phyloP scores from a whole-genome alignment of 2,888 invertebrate species.

The Lasioglossum leucozonium region DNA sequence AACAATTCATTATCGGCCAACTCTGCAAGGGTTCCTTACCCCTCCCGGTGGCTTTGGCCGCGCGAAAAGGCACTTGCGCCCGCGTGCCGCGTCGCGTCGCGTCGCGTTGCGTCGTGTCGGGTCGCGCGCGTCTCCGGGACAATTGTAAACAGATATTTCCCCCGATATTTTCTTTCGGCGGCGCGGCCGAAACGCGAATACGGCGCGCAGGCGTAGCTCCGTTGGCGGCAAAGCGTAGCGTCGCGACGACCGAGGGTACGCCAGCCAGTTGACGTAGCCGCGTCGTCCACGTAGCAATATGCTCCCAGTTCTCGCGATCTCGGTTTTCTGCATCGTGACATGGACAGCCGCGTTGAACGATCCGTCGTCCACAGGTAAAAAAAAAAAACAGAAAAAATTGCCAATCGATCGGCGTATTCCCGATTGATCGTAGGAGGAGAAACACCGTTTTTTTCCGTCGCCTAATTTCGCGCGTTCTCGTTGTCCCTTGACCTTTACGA shows the following conservation, averaged over 20 bases:
- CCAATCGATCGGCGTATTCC: too few species aligned
- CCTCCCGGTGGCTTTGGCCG: background rate
- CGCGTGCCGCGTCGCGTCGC: slow-evolving; percentile 12
- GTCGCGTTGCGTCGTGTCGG: too few species aligned
- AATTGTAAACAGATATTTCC: slow-evolving; percentile 64
- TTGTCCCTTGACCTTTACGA: background rate
- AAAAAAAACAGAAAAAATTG: too few species aligned
- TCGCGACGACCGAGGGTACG: slow-evolving; percentile 61
- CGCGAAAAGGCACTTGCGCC: slow-evolving; percentile 35
- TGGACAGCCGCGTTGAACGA: slow-evolving; percentile 81
- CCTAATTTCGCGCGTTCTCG: too few species aligned
- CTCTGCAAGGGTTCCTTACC: too few species aligned
- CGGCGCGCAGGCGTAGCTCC: slow-evolving; percentile 59
- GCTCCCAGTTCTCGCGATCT: slow-evolving; percentile 77
- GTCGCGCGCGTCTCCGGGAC: background rate
- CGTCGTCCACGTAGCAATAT: slow-evolving; percentile 82
- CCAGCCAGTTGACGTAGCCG: slow-evolving; percentile 81
- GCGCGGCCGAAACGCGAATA: background rate
- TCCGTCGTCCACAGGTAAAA: slow-evolving; percentile 81
- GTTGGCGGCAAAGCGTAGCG: slow-evolving; percentile 79
- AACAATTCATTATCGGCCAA: too few species aligned
- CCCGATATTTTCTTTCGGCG: slow-evolving; percentile 21
- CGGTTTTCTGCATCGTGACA: slow-evolving; percentile 79
- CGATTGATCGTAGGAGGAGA: too few species aligned
- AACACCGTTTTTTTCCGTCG: background rate